Evolutionary conservation across 1,140 invertebrate genomes (phyloP).

Genomic region (Penaeus japonicus): DNA sequence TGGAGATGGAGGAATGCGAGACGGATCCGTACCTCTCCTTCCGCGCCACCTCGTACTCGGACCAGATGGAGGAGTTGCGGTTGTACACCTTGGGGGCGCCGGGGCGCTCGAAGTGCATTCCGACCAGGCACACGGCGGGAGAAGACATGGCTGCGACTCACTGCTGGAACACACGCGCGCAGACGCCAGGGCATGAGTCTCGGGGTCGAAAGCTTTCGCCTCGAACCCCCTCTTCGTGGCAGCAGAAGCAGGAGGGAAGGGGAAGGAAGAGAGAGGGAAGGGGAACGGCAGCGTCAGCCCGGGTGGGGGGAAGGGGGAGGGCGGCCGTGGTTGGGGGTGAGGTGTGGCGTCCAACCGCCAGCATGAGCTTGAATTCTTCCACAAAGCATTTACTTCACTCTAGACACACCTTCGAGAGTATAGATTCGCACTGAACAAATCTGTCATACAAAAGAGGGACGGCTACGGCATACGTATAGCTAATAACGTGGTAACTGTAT

Average conservation of each 20-base stretch:
- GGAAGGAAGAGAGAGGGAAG: neutral
- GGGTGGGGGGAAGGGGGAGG: neutral
- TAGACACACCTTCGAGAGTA: too few relatives aligned
- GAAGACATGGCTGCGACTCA: constrained; percentile 52
- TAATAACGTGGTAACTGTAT: too few relatives aligned
- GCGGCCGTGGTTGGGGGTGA: too few relatives aligned
- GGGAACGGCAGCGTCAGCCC: neutral
- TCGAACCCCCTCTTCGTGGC: neutral
- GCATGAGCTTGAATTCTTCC: too few relatives aligned
- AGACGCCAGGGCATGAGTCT: too few relatives aligned
- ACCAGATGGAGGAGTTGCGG: constrained; percentile 45
- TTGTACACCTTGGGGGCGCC: constrained; percentile 54
- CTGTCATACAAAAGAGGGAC: too few relatives aligned
- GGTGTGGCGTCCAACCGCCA: too few relatives aligned
- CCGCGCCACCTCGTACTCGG: constrained; percentile 48
- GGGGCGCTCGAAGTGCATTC: constrained; percentile 57
- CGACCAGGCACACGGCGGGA: constrained; percentile 54
- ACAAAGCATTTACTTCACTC: too few relatives aligned
- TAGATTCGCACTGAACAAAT: too few relatives aligned
- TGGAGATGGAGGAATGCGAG: neutral
- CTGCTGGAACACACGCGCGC: neutral
- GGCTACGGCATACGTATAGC: too few relatives aligned
- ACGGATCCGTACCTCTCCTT: constrained; percentile 31
- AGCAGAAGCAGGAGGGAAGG: neutral
- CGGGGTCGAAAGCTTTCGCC: too few relatives aligned